Percentiles rank a stretch among this genome's conserved stretches.
phyloP scores from a whole-genome alignment of 2,888 invertebrate species.

The Drosophila nr. fundita region DNA sequence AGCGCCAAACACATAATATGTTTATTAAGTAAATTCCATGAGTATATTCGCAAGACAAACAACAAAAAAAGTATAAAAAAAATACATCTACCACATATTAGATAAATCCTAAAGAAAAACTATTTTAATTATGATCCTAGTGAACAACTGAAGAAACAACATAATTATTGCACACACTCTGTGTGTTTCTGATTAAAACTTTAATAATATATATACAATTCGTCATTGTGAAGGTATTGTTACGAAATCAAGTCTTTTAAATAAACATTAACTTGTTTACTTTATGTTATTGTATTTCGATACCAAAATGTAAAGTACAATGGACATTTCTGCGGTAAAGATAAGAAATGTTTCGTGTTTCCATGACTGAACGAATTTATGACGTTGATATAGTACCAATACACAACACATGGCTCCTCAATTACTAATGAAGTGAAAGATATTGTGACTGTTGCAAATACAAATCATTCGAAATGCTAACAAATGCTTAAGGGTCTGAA shows the following conservation, averaged over 20 bases:
- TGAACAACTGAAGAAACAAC: constrained; percentile 5
- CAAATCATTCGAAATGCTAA: neutral
- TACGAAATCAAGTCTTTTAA: neutral
- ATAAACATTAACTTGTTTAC: neutral
- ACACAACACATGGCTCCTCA: neutral
- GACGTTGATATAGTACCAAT: neutral
- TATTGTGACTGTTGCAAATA: neutral
- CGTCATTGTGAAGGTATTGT: neutral
- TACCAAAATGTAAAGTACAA: neutral
- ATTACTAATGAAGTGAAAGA: neutral
- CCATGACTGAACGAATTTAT: neutral
- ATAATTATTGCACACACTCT: neutral
- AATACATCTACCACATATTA: constrained; percentile 11
- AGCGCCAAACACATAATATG: constrained; percentile 9
- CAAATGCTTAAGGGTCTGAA: neutral
- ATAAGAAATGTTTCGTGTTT: constrained; percentile 12
- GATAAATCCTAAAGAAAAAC: constrained; percentile 19
- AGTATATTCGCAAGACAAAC: constrained; percentile 18
- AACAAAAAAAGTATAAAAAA: neutral
- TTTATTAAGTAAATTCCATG: constrained; percentile 1
- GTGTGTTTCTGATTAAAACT: neutral
- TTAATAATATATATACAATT: neutral
- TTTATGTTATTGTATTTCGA: neutral
- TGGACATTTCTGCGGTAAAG: neutral
- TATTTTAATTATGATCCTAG: neutral